Evolutionary conservation across 2,113 vertebrate species (phyloP), one percentile per base, ranked within the genome.

Genomic region (Nibea albiflora): DNA sequence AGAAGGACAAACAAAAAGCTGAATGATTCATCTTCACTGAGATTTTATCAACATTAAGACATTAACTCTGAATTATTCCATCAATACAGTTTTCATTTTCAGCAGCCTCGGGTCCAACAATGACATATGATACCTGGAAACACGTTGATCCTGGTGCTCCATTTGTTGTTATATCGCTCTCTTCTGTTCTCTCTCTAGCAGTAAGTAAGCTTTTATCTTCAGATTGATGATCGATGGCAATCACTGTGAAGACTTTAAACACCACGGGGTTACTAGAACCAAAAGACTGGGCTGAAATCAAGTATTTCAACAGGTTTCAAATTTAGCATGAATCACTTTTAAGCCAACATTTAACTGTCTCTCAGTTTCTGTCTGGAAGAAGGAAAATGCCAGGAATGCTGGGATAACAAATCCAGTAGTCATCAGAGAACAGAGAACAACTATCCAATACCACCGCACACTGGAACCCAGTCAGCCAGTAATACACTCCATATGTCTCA

Each of bases 401-500:
- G 58, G 90, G 65, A 86, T 76, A 80, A 85, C 84, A 85, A 81
- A 76, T 85, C 82, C 80, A 85, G 78, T 63, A 82, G 78, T 84
- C 82, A 88, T 84, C 73, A 81, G 74, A 81, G 73, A 78, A 78
- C 63, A 81, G 69, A 74, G 78, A 81, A 65, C 17, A 81, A 73
- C 74, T 60, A 60, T 86, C 58, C 81, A 79, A 86, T 56, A 87
- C 84, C 82, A 72, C 83, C n/a, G 58, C 80, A 83, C 54, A 86
- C 76, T 89, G 81, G 68, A 92, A 62, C 70, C 76, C 71, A 87
- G 69, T 88, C 80, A 90, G 62, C 39, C 84, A 49, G 54, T 92
- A 90, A 92, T 90, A 62, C 31, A 73, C 81, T 83, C 88, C 91
- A 88, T 77, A 85, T 92, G 90, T 83, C 65, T 73, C 61, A 50